Base-by-base conservation (phyloP, 2,797 vertebrate genomes). In the Chiropotes sagulatus region DNA sequence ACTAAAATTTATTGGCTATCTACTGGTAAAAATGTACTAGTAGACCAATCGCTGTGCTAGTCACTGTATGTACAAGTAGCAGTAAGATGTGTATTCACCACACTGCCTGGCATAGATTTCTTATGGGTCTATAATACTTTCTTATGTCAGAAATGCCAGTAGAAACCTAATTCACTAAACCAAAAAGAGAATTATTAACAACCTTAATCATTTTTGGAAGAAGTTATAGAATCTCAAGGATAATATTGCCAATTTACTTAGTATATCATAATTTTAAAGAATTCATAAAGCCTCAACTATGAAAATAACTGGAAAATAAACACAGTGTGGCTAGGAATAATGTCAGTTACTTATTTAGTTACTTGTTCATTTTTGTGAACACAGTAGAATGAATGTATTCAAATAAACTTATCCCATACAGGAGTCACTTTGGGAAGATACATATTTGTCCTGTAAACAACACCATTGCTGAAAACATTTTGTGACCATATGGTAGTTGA, bases 301-400 rank as follows among this genome's bases (percentile, higher is more conserved):
- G 54, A 76, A 95, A 93, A 79, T 84, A 90, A 81, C 11, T 85
- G 15, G 28, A 90, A 97, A 88, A 95, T 92, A 94, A 94, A 79
- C 44, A 36, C 15, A 94, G 72, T 61, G 54, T 61, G n/a, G 81
- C 20, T 44, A 44, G 26, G 81, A 93, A 86, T 41, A 91, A 94
- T 89, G 85, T 36, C 19, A 50, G 48, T 28, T 81, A 70, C 26
- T 67, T n/a, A 24, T 28, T 67, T 36, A 19, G 1, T 81, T 86
- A 83, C 44, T 17, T 79, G 61, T 39, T 93, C 33, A 79, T 70
- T 93, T 76, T 78, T 73, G 30, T 22, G 10, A 87, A 36, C 44
- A 93, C n/a, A 88, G 1, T 54, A 78, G 50, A 90, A 88, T 75
- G 12, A 95, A 61, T 75, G 84, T 93, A 89, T 94, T 92, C 41